Percentiles rank a stretch among this genome's conserved stretches.
These are phyloP conservation scores for Dicrurus megarhynchus DNA, from an alignment of 2,113 vertebrate species.

Conservation along the genomic window DNA sequence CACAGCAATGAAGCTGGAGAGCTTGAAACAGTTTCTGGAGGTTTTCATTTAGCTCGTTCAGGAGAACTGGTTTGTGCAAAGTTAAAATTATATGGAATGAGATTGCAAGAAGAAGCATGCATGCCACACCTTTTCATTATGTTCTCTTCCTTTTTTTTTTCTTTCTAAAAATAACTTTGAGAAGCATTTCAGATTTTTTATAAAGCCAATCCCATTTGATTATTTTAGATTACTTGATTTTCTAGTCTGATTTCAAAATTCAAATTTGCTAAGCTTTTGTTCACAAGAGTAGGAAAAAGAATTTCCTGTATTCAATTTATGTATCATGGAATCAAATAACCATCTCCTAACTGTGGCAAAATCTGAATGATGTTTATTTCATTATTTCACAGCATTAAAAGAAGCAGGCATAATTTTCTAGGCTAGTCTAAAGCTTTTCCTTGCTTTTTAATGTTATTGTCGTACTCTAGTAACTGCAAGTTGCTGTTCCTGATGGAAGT, in stretches of 20 bases:
- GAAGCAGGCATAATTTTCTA: not conserved
- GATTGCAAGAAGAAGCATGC: slow-evolving; percentile 40
- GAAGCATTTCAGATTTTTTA: not conserved
- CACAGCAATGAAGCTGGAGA: not conserved
- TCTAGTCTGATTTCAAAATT: not conserved
- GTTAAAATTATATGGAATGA: slow-evolving; percentile 44
- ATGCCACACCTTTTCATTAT: slow-evolving; percentile 59
- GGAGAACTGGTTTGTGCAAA: not conserved
- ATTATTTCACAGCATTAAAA: slow-evolving; percentile 16
- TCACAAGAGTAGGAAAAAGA: not conserved
- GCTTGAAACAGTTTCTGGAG: not conserved
- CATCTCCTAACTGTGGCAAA: not conserved
- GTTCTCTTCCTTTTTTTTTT: not conserved
- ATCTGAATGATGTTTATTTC: not conserved
- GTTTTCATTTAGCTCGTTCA: slow-evolving; percentile 19
- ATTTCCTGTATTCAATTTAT: not conserved
- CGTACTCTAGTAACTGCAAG: not conserved
- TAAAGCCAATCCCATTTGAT: not conserved
- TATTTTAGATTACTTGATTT: not conserved
- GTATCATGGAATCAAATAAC: not conserved
- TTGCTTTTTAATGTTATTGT: not conserved
- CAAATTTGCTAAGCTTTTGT: not conserved
- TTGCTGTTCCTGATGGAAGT: not conserved
- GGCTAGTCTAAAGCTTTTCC: not conserved
- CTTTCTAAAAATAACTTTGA: slow-evolving; percentile 28